Base-by-base conservation (phyloP, 2,888 invertebrate species). In the Chymomyza caudatula region DNA sequence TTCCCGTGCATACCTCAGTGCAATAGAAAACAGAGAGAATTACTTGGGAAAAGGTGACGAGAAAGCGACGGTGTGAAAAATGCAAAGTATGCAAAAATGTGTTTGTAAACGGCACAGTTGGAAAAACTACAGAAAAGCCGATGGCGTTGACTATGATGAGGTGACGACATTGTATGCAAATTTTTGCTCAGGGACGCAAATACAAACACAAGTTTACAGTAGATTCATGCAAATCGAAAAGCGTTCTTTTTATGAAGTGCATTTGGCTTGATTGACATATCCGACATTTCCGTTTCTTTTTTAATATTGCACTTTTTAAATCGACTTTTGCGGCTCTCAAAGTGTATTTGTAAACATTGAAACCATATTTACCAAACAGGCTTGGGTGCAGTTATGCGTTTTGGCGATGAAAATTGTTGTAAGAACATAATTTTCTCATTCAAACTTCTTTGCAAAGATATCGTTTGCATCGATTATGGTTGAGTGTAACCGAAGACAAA, bases 1-100 rank as follows among this genome's bases (percentile, higher is more conserved):
- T 37, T 37, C 2, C 29, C 11, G 11, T 37, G 11, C 29, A 37
- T 11, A 37, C 0, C 29, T 37, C 2, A 11, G 51, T 51, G 3
- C 2, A 51, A 20, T 17, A 19, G 5, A 37, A 47, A 19, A 19
- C n/a, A 47, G 47, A 19, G 17, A 44, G 44, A 15, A 15, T 4
- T 13, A n/a, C n/a, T n/a, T n/a, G n/a, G 44, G 58, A 11, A 58
- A 44, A 3, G 51, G 58, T 20, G 13, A 11, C 11, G 51, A 17
- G 20, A 51, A 20, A 6, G 11, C 5, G 51, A 51, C 1, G n/a
- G 53, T 5, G 53, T 49, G 47, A 57, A 60, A 57, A 62, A 73
- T 70, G 57, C 58, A 59, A 70, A 69, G 57, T 73, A 78, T 74
- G 70, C 68, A 59, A 65, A 84, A 78, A 63, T 78, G 67, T 66